Conservation (phyloP, 2,113 vertebrate species). For the Percopsis transmontana region DNA sequence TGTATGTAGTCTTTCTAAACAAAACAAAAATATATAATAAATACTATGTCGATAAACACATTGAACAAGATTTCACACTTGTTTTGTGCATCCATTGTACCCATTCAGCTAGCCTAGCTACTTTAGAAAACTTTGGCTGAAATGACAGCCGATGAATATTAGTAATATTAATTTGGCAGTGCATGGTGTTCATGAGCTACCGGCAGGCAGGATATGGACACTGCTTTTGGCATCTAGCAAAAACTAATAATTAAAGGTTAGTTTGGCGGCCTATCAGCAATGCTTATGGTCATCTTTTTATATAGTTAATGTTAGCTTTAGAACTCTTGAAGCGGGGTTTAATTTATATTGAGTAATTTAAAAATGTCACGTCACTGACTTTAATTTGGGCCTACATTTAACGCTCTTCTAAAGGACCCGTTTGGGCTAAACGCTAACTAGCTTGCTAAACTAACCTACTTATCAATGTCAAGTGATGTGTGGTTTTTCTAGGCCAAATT, state of each 20-base stretch:
- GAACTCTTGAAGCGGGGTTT: accelerated
- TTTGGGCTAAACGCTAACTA: constrained; percentile 41
- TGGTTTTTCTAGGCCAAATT: background rate
- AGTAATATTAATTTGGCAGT: constrained; percentile 14
- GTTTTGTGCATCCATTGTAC: too few species aligned
- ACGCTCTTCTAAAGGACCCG: constrained; percentile 15
- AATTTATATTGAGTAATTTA: background rate
- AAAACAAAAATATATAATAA: too few species aligned
- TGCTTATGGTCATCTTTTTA: background rate
- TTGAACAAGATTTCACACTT: too few species aligned
- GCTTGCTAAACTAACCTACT: constrained; percentile 33
- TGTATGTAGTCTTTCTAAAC: too few species aligned
- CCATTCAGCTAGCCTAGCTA: constrained; percentile 18
- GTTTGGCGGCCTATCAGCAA: background rate
- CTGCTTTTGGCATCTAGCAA: background rate
- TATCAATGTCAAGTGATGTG: constrained; percentile 20
- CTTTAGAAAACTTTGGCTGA: background rate
- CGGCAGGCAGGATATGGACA: background rate
- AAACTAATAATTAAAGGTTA: background rate
- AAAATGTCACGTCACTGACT: background rate
- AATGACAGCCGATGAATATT: background rate
- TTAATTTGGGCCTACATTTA: constrained; percentile 48
- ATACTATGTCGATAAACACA: too few species aligned
- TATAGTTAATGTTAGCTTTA: background rate
- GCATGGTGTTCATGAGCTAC: background rate